These are phyloP conservation scores for Hypselothyrea guttata DNA, from an alignment of 2,888 invertebrate species.

Conservation along the genomic window DNA sequence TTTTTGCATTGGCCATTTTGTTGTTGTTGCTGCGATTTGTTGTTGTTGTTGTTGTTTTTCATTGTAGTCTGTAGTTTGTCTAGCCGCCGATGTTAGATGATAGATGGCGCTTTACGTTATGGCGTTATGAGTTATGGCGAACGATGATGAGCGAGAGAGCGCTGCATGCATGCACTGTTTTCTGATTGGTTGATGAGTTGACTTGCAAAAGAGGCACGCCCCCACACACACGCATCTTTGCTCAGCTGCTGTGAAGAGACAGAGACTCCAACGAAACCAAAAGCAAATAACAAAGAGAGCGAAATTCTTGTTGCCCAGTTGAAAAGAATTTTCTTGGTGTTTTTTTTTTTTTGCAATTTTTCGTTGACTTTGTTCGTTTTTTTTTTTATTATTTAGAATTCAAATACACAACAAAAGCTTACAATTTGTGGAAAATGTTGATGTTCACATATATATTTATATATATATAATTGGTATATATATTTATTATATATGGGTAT, in stretches of 20 bases:
- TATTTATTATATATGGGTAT: constrained; percentile 38
- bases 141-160: constrained; percentile 21
- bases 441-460: constrained; percentile 40
- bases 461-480: constrained; percentile 46
- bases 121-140: constrained; percentile 20
- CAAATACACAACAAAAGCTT: constrained; percentile 75
- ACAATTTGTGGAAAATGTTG: constrained; percentile 59
- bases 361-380: constrained; percentile 54
- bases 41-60: constrained; percentile 42
- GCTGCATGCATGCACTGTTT: constrained; percentile 35
- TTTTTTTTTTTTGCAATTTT: constrained; percentile 43
- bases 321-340: constrained; percentile 25
- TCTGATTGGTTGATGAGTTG: constrained; percentile 36
- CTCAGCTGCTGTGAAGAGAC: constrained; percentile 49
- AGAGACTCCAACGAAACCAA: constrained; percentile 41
- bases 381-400: constrained; percentile 63
- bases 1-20: constrained; percentile 40
- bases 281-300: constrained; percentile 25
- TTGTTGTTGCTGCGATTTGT: constrained; percentile 43
- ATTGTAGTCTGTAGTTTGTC: too few species aligned
- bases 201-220: constrained; percentile 47
- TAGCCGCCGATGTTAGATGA: constrained; percentile 47
- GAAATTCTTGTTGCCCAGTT: background rate
- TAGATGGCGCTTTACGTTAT: constrained; percentile 8
- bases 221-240: constrained; percentile 27